Percentiles rank a stretch among this genome's conserved stretches.
Conservation (phyloP, 2,888 invertebrate species). For the Catocala nupta region DNA sequence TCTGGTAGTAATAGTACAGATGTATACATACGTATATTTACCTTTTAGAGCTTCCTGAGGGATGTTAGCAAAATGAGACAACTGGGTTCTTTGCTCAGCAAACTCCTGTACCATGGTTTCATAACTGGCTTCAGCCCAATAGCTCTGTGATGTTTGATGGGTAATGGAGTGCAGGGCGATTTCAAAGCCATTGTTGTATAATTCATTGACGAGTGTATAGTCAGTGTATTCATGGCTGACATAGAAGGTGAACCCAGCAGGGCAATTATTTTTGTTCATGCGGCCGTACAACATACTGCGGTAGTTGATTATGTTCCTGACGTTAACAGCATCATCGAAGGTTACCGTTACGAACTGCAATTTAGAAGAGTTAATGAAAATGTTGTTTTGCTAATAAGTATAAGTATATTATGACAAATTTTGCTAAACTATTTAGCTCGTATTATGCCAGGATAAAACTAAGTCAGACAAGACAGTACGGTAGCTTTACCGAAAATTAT, state of each 20-base stretch:
- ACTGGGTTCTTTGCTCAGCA: conserved; percentile 85
- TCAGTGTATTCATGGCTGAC: conserved; percentile 92
- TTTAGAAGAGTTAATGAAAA: neutral
- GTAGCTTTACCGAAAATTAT: no score
- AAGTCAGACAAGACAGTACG: no score
- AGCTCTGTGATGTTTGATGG: conserved; percentile 84
- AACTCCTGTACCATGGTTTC: conserved; percentile 86
- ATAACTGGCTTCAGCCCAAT: conserved; percentile 87
- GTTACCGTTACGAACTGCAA: conserved; percentile 89
- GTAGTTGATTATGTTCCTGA: conserved; percentile 85
- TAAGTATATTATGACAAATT: no score
- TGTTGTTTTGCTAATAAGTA: no score
- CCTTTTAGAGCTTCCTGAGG: conserved; percentile 73
- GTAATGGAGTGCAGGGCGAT: conserved; percentile 91
- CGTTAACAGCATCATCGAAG: conserved; percentile 89
- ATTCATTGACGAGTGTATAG: conserved; percentile 88
- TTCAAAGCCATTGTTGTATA: conserved; percentile 88
- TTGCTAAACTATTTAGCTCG: no score
- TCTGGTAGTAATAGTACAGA: no score
- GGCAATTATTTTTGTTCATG: conserved; percentile 89
- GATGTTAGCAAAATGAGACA: conserved; percentile 86
- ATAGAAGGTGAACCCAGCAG: conserved; percentile 89
- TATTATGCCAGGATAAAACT: no score
- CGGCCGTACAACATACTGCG: conserved; percentile 81
- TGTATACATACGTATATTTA: conserved; percentile 33